Percentiles rank a stretch among this genome's conserved stretches.
Conservation (phyloP, 2,888 invertebrate genomes). For the Yponomeuta plumbellus region DNA sequence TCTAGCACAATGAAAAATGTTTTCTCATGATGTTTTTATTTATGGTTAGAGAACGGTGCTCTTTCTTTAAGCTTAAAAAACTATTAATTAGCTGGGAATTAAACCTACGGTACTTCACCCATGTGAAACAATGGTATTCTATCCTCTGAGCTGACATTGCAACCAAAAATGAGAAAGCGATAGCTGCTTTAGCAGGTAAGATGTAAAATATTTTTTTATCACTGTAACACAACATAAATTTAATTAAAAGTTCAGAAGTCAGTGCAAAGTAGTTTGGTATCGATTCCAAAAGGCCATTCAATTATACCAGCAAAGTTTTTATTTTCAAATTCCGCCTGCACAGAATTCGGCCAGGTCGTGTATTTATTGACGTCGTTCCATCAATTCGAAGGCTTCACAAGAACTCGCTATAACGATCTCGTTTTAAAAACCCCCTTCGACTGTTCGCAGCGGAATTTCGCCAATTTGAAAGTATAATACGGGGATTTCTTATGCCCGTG, state of each 20-base stretch:
- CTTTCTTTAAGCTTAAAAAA: too few relatives aligned
- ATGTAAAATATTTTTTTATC: too few relatives aligned
- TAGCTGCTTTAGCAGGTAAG: too few relatives aligned
- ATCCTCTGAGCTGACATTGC: too few relatives aligned
- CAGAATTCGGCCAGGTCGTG: slow-evolving; percentile 1
- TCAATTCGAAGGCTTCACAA: slow-evolving; percentile 25
- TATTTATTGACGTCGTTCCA: slow-evolving; percentile 5
- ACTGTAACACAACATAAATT: not conserved
- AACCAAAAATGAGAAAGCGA: too few relatives aligned
- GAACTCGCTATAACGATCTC: slow-evolving; percentile 49
- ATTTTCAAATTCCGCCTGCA: not conserved
- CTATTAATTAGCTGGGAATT: too few relatives aligned
- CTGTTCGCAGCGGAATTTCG: slow-evolving; percentile 41
- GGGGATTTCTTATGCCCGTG: slow-evolving; percentile 34
- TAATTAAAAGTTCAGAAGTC: not conserved
- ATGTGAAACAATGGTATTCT: too few relatives aligned
- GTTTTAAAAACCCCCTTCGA: slow-evolving; percentile 42
- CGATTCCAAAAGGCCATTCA: slow-evolving; percentile 3
- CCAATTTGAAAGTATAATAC: slow-evolving; percentile 68
- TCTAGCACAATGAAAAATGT: too few relatives aligned
- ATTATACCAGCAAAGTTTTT: not conserved
- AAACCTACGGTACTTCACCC: too few relatives aligned
- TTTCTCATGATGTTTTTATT: too few relatives aligned
- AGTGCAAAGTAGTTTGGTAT: not conserved
- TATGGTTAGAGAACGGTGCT: too few relatives aligned